Conservation (phyloP, 2,113 vertebrate genomes). For the Thalassarche chlororhynchos region DNA sequence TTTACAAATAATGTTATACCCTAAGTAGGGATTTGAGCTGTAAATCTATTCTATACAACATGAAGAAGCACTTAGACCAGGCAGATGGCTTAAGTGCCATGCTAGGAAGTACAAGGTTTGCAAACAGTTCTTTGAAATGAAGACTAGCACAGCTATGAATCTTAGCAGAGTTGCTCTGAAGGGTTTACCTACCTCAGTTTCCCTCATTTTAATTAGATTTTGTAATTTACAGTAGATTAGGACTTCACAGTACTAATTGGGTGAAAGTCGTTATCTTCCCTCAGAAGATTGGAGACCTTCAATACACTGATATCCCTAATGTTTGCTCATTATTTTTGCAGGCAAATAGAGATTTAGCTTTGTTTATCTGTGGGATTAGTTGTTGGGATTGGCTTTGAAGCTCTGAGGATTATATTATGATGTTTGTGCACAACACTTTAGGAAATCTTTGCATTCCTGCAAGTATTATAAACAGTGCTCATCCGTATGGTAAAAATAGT, state of each 20-base stretch:
- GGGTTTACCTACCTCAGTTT: neutral
- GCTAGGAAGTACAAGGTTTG: neutral
- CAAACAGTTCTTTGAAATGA: neutral
- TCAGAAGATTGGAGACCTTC: neutral
- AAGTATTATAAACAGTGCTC: neutral
- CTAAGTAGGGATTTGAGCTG: neutral
- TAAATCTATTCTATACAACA: neutral
- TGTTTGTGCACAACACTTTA: slow-evolving; percentile 22
- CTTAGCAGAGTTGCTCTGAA: neutral
- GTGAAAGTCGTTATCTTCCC: neutral
- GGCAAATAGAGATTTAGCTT: slow-evolving; percentile 58
- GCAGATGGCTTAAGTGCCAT: neutral
- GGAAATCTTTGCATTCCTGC: slow-evolving; percentile 11
- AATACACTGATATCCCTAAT: slow-evolving; percentile 41
- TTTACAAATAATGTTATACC: neutral
- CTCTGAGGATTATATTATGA: slow-evolving; percentile 45
- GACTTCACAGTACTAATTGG: neutral
- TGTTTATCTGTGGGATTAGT: slow-evolving; percentile 62
- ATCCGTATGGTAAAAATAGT: neutral
- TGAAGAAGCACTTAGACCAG: neutral
- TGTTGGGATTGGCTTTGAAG: slow-evolving; percentile 44
- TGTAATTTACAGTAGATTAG: neutral
- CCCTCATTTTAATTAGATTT: neutral
- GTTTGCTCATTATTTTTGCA: slow-evolving; percentile 48
- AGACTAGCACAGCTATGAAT: neutral